These are phyloP conservation scores for Oryzias javanicus DNA, from an alignment of 2,113 vertebrate genomes.

Conservation along the genomic window DNA sequence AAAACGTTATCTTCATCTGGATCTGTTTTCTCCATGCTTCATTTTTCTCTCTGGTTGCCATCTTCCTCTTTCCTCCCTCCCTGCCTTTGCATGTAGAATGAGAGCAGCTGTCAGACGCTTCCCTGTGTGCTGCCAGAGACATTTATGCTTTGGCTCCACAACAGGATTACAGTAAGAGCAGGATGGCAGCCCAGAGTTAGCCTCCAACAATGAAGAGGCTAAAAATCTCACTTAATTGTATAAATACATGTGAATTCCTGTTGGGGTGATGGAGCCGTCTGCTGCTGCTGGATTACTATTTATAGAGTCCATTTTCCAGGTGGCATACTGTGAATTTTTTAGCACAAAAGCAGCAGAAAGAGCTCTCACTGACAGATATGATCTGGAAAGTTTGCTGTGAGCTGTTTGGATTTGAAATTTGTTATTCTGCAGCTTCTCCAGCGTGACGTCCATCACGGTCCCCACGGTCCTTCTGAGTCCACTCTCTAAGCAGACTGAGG, in stretches of 20 bases:
- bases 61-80: neutral
- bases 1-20: neutral
- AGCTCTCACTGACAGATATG: neutral
- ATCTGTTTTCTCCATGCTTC: neutral
- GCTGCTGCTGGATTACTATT: neutral
- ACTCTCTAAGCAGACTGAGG: slow-evolving; percentile 10
- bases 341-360: neutral
- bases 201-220: slow-evolving; percentile 7
- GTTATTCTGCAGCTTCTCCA: slow-evolving; percentile 13
- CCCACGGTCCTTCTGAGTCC: neutral
- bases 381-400: neutral
- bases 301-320: no score
- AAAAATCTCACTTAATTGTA: slow-evolving; percentile 8
- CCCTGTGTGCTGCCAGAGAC: slow-evolving; percentile 41
- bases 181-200: slow-evolving; percentile 28
- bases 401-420: no score
- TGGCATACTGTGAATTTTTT: no score
- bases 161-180: slow-evolving; percentile 31
- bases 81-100: slow-evolving; percentile 4
- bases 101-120: slow-evolving; percentile 55
- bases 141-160: slow-evolving; percentile 41
- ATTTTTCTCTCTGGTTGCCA: neutral
- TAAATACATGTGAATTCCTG: slow-evolving; percentile 10
- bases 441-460: slow-evolving; percentile 18
- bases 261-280: neutral